phyloP scores from a whole-genome alignment of 2,888 invertebrate species.

The Spisula subtruncata region DNA sequence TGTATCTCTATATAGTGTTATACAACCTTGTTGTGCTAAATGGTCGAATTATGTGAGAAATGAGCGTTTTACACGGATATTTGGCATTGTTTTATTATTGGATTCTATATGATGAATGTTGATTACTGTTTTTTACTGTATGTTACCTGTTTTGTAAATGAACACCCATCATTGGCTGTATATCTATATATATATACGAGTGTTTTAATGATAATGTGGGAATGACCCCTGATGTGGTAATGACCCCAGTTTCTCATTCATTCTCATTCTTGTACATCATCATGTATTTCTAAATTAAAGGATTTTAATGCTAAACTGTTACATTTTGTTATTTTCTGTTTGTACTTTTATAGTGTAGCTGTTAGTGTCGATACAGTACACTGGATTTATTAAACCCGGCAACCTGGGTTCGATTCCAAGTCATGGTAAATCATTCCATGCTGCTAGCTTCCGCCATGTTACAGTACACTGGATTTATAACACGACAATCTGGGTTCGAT shows the following conservation, averaged over 20 bases:
- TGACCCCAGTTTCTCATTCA: conserved; percentile 38
- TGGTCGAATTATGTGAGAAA: not conserved
- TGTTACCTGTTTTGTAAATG: conserved; percentile 20
- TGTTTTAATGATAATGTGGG: conserved; percentile 31
- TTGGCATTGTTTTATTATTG: conserved; percentile 9
- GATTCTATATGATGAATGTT: not conserved
- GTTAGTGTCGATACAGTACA: too few relatives aligned
- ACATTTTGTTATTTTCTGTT: not conserved
- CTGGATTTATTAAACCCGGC: too few relatives aligned
- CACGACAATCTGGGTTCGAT: too few relatives aligned
- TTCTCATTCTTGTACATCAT: conserved; percentile 64
- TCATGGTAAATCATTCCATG: too few relatives aligned
- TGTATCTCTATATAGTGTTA: too few relatives aligned
- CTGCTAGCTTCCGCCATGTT: too few relatives aligned
- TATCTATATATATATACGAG: conserved; percentile 14
- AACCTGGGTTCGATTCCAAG: too few relatives aligned
- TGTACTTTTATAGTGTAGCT: too few relatives aligned
- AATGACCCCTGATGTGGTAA: conserved; percentile 11
- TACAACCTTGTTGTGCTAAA: too few relatives aligned
- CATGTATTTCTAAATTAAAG: conserved; percentile 73
- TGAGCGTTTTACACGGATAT: conserved; percentile 3
- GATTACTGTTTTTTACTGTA: conserved; percentile 3
- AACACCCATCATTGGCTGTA: not conserved
- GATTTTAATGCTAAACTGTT: conserved; percentile 56
- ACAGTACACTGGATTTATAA: too few relatives aligned